Percentiles rank a stretch among this genome's conserved stretches.
phyloP scores from a whole-genome alignment of 2,113 vertebrate species.

The Coptodon rendalli region DNA sequence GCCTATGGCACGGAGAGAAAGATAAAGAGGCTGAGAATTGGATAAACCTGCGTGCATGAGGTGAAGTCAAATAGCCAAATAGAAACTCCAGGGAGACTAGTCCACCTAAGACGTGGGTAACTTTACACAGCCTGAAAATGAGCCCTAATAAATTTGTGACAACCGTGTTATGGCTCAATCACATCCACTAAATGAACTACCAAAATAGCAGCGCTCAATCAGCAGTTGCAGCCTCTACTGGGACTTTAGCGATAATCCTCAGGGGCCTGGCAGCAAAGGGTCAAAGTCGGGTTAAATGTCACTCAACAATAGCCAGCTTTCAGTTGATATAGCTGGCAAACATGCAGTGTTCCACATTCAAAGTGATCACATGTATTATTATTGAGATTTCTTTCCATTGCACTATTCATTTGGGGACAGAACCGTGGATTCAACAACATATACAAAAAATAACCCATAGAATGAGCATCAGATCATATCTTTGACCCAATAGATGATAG shows the following conservation, averaged over 20 bases:
- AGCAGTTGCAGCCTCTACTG: constrained; percentile 14
- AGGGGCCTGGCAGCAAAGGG: not conserved
- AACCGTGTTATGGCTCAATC: constrained; percentile 18
- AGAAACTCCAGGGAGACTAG: not conserved
- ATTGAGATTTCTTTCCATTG: not conserved
- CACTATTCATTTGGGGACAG: not conserved
- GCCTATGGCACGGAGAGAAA: not conserved
- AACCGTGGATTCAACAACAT: not conserved
- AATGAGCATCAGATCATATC: not conserved
- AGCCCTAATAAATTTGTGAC: constrained; percentile 7
- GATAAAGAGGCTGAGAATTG: not conserved
- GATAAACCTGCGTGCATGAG: not conserved
- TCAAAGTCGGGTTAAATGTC: constrained; percentile 33
- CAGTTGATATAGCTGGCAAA: not conserved
- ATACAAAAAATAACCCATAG: not conserved
- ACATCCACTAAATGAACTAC: constrained; percentile 27
- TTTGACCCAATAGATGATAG: not conserved
- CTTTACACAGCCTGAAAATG: constrained; percentile 5
- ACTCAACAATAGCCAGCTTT: not conserved
- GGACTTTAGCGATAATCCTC: constrained; percentile 17
- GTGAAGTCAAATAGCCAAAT: constrained; percentile 7
- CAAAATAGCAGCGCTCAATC: constrained; percentile 45
- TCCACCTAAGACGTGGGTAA: not conserved
- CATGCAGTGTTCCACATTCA: not conserved
- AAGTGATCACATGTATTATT: not conserved